Evolutionary conservation across 2,113 vertebrate genomes (phyloP).

Genomic region (Cynocephalus volans): DNA sequence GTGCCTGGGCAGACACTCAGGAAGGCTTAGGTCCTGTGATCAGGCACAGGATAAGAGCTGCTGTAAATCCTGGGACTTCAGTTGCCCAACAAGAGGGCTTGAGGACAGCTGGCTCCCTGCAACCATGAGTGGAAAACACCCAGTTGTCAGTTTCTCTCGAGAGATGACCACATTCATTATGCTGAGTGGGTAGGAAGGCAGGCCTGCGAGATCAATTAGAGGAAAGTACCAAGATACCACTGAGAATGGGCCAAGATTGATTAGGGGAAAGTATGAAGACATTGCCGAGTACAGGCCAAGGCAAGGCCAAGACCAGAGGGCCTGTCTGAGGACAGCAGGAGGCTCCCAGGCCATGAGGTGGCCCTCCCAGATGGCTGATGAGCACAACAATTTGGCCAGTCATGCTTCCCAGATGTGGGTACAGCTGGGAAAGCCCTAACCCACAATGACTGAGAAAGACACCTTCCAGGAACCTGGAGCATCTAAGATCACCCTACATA

Average conservation of each 20-base stretch:
- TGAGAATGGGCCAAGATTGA: too few relatives aligned
- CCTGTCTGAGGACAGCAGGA: not conserved
- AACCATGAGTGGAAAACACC: not conserved
- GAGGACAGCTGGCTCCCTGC: not conserved
- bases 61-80: not conserved
- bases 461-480: not conserved
- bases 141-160: not conserved
- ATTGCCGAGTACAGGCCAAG: too few relatives aligned
- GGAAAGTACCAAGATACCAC: fast-evolving
- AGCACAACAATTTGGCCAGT: not conserved
- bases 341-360: not conserved
- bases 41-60: not conserved
- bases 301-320: not conserved
- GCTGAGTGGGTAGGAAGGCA: not conserved
- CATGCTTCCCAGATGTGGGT: not conserved
- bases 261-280: fast-evolving
- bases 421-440: not conserved
- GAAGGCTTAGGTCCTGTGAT: not conserved
- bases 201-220: not conserved
- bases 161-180: not conserved
- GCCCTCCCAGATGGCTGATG: not conserved
- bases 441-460: not conserved
- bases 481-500: fast-evolving
- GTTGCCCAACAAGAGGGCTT: not conserved
- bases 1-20: not conserved